Base-by-base conservation (phyloP, 2,888 invertebrate species). In the Strigamia transsilvanica region DNA sequence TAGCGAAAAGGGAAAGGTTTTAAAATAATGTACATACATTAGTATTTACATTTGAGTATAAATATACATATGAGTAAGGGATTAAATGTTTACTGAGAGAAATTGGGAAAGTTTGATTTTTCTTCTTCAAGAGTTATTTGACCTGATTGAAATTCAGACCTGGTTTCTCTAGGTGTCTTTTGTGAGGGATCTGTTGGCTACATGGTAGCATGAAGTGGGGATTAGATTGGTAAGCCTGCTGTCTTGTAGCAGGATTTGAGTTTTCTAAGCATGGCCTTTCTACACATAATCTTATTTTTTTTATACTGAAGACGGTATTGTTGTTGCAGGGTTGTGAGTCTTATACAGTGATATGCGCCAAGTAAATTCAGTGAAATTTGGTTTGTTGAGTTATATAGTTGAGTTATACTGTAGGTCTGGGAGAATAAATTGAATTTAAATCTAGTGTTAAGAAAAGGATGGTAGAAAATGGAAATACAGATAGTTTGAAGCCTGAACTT, bases 191-290 rank as follows among this genome's bases (percentile, higher is more conserved):
- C 73, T 73, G 27, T 73, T 73, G 73, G 23, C 27, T 27, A 27
- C 27, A 73, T 73, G 73, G 32, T 32, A 32, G 27, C 73, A 23
- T 73, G 73, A 73, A 73, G 73, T 73, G 73, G 73, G 73, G 73
- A 73, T 73, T 73, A 73, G 73, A 73, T 73, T 73, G 73, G 32
- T 27, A 73, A 73, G 23, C 73, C 73, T 27, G 32, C 27, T 73
- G 73, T 73, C 73, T 73, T 73, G 73, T 73, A 73, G 73, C 13
- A 27, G 73, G 73, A 73, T 73, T 73, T 73, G 32, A 73, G 56
- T 56, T 56, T 56, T 56, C 56, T 73, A 73, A 32, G 73, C 27
- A 27, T 32, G 23, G 27, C 27, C 18, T 56, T 56, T 15, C 27
- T 73, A 27, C 32, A 73, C 73, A 73, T 27, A 73, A 73, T 73